phyloP scores from a whole-genome alignment of 2,888 invertebrate species.

The Muschampia plurimacula region DNA sequence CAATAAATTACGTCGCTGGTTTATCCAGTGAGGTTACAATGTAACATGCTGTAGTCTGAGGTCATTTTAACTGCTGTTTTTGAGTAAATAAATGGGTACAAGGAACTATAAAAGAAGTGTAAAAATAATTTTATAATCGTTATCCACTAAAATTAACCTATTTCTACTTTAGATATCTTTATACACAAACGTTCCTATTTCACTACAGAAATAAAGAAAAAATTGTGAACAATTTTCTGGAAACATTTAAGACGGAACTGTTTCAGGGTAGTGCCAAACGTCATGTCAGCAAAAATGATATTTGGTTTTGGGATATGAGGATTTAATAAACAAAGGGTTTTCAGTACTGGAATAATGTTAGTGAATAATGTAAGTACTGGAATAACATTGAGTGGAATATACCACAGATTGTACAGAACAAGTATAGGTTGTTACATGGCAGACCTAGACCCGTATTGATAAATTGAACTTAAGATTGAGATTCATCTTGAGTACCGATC shows the following conservation, averaged over 20 bases:
- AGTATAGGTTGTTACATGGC: too few relatives aligned
- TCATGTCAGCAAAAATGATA: conserved; percentile 38
- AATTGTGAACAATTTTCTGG: conserved; percentile 45
- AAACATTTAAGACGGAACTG: conserved; percentile 42
- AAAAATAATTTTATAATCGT: too few relatives aligned
- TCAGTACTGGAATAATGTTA: too few relatives aligned
- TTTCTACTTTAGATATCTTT: neutral
- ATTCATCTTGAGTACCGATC: too few relatives aligned
- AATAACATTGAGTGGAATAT: too few relatives aligned
- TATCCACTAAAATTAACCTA: neutral
- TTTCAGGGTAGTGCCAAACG: conserved; percentile 46
- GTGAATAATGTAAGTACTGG: too few relatives aligned
- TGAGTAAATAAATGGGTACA: neutral
- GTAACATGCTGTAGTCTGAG: conserved; percentile 17
- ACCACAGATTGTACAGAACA: too few relatives aligned
- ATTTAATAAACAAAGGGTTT: neutral
- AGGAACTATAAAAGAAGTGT: neutral
- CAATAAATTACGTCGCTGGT: conserved; percentile 1
- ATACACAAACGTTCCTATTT: neutral
- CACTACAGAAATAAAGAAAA: conserved; percentile 14
- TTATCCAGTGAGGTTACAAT: conserved; percentile 20
- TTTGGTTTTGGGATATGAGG: neutral
- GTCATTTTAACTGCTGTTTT: conserved; percentile 6
- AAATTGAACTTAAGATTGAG: too few relatives aligned
- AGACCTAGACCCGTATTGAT: too few relatives aligned